phyloP scores from a whole-genome alignment of 2,888 invertebrate genomes.

The Alloscopus bannaensis region DNA sequence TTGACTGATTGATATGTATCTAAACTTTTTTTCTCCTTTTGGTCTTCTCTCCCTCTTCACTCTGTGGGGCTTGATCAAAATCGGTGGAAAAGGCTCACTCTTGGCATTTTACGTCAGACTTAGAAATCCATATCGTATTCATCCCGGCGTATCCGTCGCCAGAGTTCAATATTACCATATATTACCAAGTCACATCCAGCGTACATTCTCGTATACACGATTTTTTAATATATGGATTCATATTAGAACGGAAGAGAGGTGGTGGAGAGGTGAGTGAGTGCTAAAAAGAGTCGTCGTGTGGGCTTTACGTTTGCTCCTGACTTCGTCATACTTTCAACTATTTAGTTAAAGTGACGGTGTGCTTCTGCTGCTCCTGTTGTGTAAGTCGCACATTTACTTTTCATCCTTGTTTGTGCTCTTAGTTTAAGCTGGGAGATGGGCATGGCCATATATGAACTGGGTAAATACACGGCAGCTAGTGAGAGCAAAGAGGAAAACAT shows the following conservation, averaged over 20 bases:
- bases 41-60: too few species aligned
- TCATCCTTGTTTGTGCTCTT: constrained; percentile 37
- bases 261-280: background rate
- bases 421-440: constrained; percentile 4
- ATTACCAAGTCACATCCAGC: background rate
- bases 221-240: background rate
- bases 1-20: constrained; percentile 51
- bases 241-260: background rate
- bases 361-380: too few species aligned
- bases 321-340: constrained; percentile 19
- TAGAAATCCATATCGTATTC: too few species aligned
- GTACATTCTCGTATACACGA: background rate
- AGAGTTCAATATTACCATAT: too few species aligned
- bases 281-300: too few species aligned
- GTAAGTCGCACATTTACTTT: constrained; percentile 3
- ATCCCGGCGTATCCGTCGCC: too few species aligned
- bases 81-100: constrained; percentile 34
- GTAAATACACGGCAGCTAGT: background rate
- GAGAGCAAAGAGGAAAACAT: background rate
- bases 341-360: constrained; percentile 26
- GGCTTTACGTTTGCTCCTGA: constrained; percentile 15
- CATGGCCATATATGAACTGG: background rate
- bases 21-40: too few species aligned
- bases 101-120: constrained; percentile 53
- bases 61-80: constrained; percentile 27